Base-by-base conservation (phyloP, 2,113 vertebrate species). In the Fukomys damarensis region DNA sequence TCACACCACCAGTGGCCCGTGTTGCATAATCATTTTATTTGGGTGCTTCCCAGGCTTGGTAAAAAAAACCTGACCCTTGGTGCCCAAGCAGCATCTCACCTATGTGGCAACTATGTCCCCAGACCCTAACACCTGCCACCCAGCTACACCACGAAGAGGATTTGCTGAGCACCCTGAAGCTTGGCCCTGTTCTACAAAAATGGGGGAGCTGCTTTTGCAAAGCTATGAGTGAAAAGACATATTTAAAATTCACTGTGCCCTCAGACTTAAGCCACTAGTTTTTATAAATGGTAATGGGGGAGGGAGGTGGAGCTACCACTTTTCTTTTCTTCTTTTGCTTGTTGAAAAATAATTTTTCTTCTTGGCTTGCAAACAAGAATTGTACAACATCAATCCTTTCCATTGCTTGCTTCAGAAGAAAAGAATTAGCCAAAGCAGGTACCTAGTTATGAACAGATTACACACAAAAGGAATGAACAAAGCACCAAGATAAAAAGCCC, bases 401-500 rank as follows among this genome's bases (percentile, higher is more conserved):
- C 46, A 22, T 46, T 76, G 87, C 91, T 94, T 87, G 20, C 86
- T 87, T 56, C 63, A 32, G 91, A 94, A 96, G 96, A 96, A 96
- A 96, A 89, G 96, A 95, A 90, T 84, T 46, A 77, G 72, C 70
- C 11, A 38, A 63, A 52, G 96, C 95, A 93, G 91, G 95, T 87
- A 95, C 91, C 97, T 97, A 82, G 96, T 98, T 96, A 97, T 97
- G 77, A 54, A 9, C 81, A 97, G 97, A 98, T 97, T 96, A 97
- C 5, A 72, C 90, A 86, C 49, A 76, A 94, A 84, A 93, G 82
- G 93, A 89, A 86, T 5, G 80, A 6, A 86, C 92, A 92, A 95
- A 96, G 91, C 80, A 0, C 6, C 0, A 10, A 41, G 95, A 93
- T 92, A 87, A 93, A 98, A 96, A 92, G 70, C 22, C n/a, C 72